Evolutionary conservation across 2,888 invertebrate species (phyloP).

Genomic region (Liposcelis brunnea): DNA sequence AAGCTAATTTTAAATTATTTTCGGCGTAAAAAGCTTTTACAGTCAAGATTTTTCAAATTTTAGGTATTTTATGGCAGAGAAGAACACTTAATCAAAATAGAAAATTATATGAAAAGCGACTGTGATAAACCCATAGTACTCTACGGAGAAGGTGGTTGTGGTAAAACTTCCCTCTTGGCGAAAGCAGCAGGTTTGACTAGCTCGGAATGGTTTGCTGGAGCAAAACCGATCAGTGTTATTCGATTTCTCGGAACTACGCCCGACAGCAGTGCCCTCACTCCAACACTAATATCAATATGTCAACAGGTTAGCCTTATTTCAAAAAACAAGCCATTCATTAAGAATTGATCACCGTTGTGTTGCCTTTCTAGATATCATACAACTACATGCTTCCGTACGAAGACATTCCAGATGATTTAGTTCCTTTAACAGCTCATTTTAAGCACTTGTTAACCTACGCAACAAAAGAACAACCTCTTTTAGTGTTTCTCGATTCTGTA

Average conservation of each 20-base stretch:
- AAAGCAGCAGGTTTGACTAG: conserved; percentile 74
- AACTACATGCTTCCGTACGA: conserved; percentile 83
- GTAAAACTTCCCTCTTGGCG: conserved; percentile 88
- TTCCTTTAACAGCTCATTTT: conserved; percentile 88
- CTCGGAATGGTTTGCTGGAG: conserved; percentile 52
- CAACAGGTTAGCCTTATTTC: conserved; percentile 75
- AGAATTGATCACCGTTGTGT: no score
- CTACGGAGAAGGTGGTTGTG: conserved; percentile 93
- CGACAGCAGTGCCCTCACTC: conserved; percentile 86
- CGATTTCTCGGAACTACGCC: conserved; percentile 94
- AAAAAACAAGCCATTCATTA: no score
- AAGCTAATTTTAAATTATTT: conserved; percentile 1
- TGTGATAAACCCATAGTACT: conserved; percentile 79
- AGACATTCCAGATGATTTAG: conserved; percentile 88
- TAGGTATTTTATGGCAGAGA: conserved; percentile 84
- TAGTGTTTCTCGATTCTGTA: conserved; percentile 87
- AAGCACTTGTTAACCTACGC: conserved; percentile 81
- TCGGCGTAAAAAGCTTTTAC: neutral
- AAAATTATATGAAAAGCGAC: conserved; percentile 64
- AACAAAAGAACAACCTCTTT: conserved; percentile 62
- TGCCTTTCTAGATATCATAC: conserved; percentile 56
- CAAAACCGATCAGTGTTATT: conserved; percentile 70
- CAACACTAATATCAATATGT: conserved; percentile 86
- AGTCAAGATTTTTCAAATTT: conserved; percentile 6
- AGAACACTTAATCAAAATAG: conserved; percentile 62